These are phyloP conservation scores for Alectoris magna DNA, from an alignment of 2,797 vertebrate genomes.

Conservation along the genomic window DNA sequence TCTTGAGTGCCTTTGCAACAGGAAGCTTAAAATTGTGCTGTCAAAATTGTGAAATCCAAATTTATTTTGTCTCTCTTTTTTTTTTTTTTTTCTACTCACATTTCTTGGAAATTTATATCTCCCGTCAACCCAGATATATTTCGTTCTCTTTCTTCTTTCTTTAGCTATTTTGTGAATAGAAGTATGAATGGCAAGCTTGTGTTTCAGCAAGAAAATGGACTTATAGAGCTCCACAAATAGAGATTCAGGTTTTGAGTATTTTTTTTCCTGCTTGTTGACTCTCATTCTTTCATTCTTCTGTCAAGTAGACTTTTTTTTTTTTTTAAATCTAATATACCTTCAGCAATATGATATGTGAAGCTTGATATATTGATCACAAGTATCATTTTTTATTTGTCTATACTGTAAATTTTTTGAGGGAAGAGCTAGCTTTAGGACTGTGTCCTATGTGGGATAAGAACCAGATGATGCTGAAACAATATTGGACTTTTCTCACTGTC, in stretches of 20 bases:
- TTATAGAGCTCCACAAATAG: background rate
- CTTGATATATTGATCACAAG: background rate
- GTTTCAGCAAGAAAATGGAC: background rate
- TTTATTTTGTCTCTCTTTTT: background rate
- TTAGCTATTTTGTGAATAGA: background rate
- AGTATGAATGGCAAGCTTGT: background rate
- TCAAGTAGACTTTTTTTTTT: background rate
- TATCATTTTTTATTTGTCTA: background rate
- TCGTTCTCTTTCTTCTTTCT: background rate
- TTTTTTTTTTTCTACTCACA: background rate
- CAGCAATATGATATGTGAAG: background rate
- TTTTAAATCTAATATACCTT: background rate
- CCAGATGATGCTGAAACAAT: background rate
- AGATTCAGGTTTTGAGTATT: background rate
- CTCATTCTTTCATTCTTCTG: background rate
- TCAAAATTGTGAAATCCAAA: background rate
- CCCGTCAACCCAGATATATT: background rate
- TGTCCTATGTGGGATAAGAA: background rate
- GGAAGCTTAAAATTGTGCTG: background rate
- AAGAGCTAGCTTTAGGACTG: background rate
- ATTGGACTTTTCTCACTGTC: background rate
- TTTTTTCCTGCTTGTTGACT: background rate
- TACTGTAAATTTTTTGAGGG: background rate
- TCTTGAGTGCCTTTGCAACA: background rate
- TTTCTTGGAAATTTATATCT: background rate